Evolutionary conservation across 2,113 vertebrate genomes (phyloP).

Genomic region (Albula goreensis): DNA sequence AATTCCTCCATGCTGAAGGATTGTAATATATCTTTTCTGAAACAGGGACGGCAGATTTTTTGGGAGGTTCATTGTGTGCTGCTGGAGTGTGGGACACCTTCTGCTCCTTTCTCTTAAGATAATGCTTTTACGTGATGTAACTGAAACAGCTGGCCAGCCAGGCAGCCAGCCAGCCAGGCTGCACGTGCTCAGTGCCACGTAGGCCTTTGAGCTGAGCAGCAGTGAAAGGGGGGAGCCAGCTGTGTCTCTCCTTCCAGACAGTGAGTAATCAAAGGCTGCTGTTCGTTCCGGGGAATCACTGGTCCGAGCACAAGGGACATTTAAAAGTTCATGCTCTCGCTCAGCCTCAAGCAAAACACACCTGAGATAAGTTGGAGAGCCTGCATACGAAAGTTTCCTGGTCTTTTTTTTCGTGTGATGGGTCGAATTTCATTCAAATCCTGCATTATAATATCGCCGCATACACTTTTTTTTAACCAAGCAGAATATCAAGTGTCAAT

Average conservation of each 20-base stretch:
- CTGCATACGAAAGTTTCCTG: neutral
- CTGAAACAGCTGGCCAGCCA: neutral
- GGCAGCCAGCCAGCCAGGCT: neutral
- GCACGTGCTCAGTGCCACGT: constrained; percentile 10
- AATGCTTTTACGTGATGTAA: neutral
- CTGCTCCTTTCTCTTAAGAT: neutral
- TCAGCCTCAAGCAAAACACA: neutral
- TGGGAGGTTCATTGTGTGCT: neutral
- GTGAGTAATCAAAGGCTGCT: constrained; percentile 11
- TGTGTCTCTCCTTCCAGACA: neutral
- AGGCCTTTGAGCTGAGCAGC: neutral
- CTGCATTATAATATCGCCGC: neutral
- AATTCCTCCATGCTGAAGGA: neutral
- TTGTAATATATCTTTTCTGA: neutral
- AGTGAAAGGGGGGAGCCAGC: neutral
- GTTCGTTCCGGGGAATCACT: neutral
- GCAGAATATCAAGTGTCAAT: neutral
- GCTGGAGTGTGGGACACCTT: neutral
- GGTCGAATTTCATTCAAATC: neutral
- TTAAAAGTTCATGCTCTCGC: neutral
- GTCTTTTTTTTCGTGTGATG: neutral
- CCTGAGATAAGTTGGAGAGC: neutral
- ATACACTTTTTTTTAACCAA: neutral
- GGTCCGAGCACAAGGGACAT: neutral
- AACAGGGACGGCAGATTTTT: neutral